Conservation (phyloP, 2,113 vertebrate genomes). For the Centropristis striata region DNA sequence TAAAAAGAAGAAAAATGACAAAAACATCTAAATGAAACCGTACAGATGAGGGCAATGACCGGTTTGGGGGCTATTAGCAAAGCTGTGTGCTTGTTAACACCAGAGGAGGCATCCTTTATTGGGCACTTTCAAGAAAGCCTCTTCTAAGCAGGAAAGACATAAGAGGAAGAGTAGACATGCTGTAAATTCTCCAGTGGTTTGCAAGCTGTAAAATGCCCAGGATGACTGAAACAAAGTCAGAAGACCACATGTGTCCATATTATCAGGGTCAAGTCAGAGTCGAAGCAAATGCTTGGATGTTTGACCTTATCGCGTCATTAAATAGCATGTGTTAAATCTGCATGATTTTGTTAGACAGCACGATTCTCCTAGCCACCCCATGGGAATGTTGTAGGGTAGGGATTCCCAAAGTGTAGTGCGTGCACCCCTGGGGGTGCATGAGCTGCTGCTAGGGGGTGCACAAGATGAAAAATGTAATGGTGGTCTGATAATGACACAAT, state of each 20-base stretch:
- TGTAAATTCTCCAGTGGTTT: slow-evolving; percentile 3
- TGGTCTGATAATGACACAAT: too few relatives aligned
- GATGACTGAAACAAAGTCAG: neutral
- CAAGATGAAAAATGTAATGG: too few relatives aligned
- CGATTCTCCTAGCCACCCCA: too few relatives aligned
- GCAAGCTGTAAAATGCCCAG: neutral
- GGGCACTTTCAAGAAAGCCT: neutral
- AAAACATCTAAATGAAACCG: neutral
- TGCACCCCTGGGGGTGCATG: too few relatives aligned
- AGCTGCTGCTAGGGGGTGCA: too few relatives aligned
- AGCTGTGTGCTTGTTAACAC: neutral
- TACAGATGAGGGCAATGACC: neutral
- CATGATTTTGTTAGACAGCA: too few relatives aligned
- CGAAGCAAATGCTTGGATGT: too few relatives aligned
- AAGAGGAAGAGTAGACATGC: neutral
- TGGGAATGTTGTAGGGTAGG: too few relatives aligned
- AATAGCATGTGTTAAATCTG: too few relatives aligned
- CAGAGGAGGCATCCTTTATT: neutral
- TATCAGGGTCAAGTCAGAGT: neutral
- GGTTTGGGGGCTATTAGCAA: neutral
- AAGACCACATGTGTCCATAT: neutral
- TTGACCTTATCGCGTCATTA: too few relatives aligned
- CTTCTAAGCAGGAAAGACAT: neutral
- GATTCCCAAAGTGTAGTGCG: too few relatives aligned
- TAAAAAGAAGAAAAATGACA: neutral